Evolutionary conservation across 2,888 invertebrate species (phyloP).

Genomic region (Suillia variegata): DNA sequence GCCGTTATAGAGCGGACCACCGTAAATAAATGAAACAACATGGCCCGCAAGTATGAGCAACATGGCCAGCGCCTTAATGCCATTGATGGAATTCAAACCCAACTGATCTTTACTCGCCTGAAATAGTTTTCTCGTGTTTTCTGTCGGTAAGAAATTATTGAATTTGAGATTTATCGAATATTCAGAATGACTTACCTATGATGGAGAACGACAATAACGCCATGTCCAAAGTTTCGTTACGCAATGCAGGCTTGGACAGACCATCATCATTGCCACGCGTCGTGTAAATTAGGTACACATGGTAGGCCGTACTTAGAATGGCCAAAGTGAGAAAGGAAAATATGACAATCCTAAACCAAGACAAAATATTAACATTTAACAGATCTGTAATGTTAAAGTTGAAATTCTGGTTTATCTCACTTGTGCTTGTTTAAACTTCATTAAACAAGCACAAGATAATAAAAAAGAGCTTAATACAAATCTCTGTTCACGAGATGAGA

Average conservation of each 20-base stretch:
- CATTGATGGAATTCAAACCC: slow-evolving; percentile 70
- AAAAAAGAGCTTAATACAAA: too few species aligned
- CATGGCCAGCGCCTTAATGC: slow-evolving; percentile 74
- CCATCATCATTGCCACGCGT: slow-evolving; percentile 22
- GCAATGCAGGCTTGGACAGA: slow-evolving; percentile 38
- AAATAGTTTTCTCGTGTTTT: slow-evolving; percentile 49
- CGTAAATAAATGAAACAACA: slow-evolving; percentile 69
- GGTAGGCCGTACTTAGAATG: slow-evolving; percentile 63
- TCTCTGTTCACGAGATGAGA: too few species aligned
- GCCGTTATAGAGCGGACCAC: slow-evolving; percentile 72
- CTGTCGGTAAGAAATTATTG: too few species aligned
- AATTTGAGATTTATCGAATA: not conserved
- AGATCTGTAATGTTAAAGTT: not conserved
- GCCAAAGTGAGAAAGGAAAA: slow-evolving; percentile 62
- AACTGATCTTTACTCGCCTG: slow-evolving; percentile 63
- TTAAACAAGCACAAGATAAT: too few species aligned
- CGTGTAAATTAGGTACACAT: slow-evolving; percentile 56
- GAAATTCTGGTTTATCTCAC: not conserved
- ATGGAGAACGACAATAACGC: slow-evolving; percentile 50
- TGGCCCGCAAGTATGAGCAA: slow-evolving; percentile 71
- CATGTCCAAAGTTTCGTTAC: slow-evolving; percentile 38
- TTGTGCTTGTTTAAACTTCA: too few species aligned
- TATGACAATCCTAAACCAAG: slow-evolving; percentile 61
- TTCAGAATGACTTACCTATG: too few species aligned
- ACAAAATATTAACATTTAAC: not conserved